Evolutionary conservation across 2,113 vertebrate genomes (phyloP).

Genomic region (Thermophis baileyi): DNA sequence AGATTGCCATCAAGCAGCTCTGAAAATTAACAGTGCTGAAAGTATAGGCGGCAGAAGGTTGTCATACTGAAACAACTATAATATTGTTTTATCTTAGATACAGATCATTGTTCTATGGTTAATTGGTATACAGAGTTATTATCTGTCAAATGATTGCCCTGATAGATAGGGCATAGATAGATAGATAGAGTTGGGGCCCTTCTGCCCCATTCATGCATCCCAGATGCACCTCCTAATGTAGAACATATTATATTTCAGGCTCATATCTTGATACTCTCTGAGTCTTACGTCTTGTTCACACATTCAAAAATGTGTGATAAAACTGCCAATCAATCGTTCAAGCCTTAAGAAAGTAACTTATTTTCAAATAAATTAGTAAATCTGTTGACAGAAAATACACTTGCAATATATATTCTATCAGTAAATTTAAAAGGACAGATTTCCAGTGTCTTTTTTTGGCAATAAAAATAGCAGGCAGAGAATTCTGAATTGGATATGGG

Average conservation of each 20-base stretch:
- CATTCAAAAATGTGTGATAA: not conserved
- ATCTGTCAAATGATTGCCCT: slow-evolving; percentile 9
- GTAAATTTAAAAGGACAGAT: not conserved
- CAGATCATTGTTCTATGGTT: slow-evolving; percentile 13
- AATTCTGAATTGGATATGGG: not conserved
- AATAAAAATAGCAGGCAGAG: not conserved
- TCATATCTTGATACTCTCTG: not conserved
- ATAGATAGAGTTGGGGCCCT: not conserved
- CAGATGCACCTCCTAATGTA: not conserved
- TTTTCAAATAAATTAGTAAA: not conserved
- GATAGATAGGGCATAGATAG: not conserved
- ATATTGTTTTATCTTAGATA: slow-evolving; percentile 23
- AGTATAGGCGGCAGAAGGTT: slow-evolving; percentile 24
- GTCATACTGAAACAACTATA: slow-evolving; percentile 9
- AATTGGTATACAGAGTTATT: slow-evolving; percentile 20
- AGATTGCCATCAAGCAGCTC: slow-evolving; percentile 12
- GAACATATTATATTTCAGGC: not conserved
- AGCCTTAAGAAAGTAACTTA: not conserved
- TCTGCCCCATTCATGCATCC: not conserved
- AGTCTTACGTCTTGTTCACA: not conserved
- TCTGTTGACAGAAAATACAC: not conserved
- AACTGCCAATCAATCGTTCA: not conserved
- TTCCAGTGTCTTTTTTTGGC: not conserved
- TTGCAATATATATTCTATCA: not conserved
- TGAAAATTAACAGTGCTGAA: slow-evolving; percentile 21